These are phyloP conservation scores for Engraulis encrasicolus DNA, from an alignment of 2,113 vertebrate species.

Conservation along the genomic window DNA sequence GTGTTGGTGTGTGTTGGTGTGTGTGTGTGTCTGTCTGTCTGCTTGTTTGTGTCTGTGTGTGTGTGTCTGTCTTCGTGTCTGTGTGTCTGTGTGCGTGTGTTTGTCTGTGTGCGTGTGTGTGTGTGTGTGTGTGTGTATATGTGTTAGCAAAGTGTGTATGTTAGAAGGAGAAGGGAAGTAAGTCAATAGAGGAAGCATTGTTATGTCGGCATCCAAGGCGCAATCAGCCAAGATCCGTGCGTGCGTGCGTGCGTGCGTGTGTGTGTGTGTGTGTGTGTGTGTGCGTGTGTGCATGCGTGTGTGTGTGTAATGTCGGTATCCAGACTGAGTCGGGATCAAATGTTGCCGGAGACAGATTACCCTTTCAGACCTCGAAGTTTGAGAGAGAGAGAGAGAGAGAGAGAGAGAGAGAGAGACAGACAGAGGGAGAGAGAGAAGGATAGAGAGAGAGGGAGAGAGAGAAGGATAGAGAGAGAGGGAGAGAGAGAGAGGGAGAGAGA, in stretches of 20 bases:
- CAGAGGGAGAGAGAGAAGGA: constrained; percentile 8
- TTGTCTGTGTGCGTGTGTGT: too few species aligned
- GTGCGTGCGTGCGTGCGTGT: not conserved
- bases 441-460: constrained; percentile 14
- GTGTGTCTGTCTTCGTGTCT: too few species aligned
- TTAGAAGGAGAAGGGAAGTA: too few species aligned
- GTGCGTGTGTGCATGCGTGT: not conserved
- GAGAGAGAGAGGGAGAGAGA: not conserved
- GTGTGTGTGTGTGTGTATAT: too few species aligned
- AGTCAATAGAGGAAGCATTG: too few species aligned
- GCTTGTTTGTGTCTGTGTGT: too few species aligned
- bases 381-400: constrained; percentile 15
- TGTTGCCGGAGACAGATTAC: constrained; percentile 67
- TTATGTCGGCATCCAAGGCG: constrained; percentile 65
- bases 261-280: too few species aligned
- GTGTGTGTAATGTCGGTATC: not conserved
- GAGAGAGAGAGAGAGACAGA: constrained; percentile 15
- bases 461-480: constrained; percentile 20
- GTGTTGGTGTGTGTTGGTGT: too few species aligned
- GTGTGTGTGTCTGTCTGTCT: too few species aligned
- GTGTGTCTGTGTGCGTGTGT: too few species aligned
- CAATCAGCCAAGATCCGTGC: too few species aligned
- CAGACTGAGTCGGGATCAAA: constrained; percentile 56
- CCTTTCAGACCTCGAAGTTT: constrained; percentile 55
- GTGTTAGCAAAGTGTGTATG: too few species aligned